Conservation (phyloP, 2,888 invertebrate species). For the Parelbella ahira region DNA sequence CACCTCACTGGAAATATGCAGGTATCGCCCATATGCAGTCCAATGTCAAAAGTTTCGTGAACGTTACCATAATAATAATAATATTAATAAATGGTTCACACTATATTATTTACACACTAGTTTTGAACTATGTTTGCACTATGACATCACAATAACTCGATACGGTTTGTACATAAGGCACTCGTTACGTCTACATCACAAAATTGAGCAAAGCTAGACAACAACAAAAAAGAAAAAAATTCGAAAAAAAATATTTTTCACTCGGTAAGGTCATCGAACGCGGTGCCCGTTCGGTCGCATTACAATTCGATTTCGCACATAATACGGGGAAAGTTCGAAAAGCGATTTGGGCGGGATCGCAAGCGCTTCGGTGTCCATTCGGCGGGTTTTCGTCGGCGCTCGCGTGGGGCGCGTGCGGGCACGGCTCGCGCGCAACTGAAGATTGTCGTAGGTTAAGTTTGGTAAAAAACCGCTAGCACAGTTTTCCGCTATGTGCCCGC, state of each 20-base stretch:
- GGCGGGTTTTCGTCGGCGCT: constrained; percentile 54
- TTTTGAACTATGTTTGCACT: constrained; percentile 68
- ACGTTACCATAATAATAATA: constrained; percentile 9
- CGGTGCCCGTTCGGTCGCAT: constrained; percentile 44
- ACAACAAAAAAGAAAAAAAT: too few relatives aligned
- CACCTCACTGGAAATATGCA: constrained; percentile 52
- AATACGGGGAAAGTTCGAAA: constrained; percentile 44
- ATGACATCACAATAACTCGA: constrained; percentile 61
- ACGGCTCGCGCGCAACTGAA: constrained; percentile 77
- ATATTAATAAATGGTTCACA: too few relatives aligned
- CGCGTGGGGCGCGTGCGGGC: constrained; percentile 62
- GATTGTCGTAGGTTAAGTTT: constrained; percentile 77
- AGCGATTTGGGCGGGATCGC: constrained; percentile 49
- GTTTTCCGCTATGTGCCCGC: constrained; percentile 55
- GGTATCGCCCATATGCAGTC: constrained; percentile 55
- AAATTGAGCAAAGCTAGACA: constrained; percentile 72
- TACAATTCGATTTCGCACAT: constrained; percentile 48
- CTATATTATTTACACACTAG: constrained; percentile 39
- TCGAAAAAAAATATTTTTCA: constrained; percentile 58
- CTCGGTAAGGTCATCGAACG: constrained; percentile 64
- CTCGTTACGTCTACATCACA: constrained; percentile 66
- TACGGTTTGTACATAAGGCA: constrained; percentile 69
- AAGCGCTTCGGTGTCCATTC: constrained; percentile 53
- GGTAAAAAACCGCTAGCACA: constrained; percentile 70
- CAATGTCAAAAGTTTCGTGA: constrained; percentile 2